Conservation (phyloP, 2,888 invertebrate genomes). For the Dynastes grantii region DNA sequence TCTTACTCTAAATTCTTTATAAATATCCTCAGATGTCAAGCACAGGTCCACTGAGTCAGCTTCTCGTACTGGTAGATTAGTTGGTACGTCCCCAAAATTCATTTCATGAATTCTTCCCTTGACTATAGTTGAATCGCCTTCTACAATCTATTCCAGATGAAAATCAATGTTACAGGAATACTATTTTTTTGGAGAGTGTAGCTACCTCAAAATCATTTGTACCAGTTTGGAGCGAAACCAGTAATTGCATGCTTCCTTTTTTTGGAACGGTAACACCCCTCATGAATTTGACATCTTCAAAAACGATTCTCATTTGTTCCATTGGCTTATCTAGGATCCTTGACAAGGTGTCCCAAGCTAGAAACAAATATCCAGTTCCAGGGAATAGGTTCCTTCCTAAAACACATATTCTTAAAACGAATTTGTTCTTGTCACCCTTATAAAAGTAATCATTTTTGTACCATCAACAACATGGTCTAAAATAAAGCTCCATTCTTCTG, state of each 20-base stretch:
- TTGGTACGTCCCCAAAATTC: neutral
- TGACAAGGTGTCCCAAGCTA: conserved; percentile 74
- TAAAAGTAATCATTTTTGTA: neutral
- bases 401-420: neutral
- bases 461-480: conserved; percentile 88
- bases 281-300: conserved; percentile 74
- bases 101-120: conserved; percentile 47
- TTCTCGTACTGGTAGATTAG: neutral
- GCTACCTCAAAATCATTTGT: conserved; percentile 64
- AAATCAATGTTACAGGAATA: neutral
- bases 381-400: conserved; percentile 71
- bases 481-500: conserved; percentile 76
- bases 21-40: conserved; percentile 73
- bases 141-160: conserved; percentile 31
- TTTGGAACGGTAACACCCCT: conserved; percentile 66
- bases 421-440: neutral
- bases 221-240: conserved; percentile 60
- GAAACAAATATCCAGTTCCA: conserved; percentile 74
- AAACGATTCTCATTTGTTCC: conserved; percentile 71
- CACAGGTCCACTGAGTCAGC: conserved; percentile 6
- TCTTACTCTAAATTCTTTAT: conserved; percentile 78
- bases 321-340: conserved; percentile 66
- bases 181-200: neutral
- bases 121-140: conserved; percentile 39
- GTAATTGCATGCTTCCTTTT: conserved; percentile 66